A percentile compares a stretch with the other conserved stretches of the same genome.
Evolutionary conservation across 2,113 vertebrate genomes (phyloP).

Genomic region (Aldabrachelys gigantea): DNA sequence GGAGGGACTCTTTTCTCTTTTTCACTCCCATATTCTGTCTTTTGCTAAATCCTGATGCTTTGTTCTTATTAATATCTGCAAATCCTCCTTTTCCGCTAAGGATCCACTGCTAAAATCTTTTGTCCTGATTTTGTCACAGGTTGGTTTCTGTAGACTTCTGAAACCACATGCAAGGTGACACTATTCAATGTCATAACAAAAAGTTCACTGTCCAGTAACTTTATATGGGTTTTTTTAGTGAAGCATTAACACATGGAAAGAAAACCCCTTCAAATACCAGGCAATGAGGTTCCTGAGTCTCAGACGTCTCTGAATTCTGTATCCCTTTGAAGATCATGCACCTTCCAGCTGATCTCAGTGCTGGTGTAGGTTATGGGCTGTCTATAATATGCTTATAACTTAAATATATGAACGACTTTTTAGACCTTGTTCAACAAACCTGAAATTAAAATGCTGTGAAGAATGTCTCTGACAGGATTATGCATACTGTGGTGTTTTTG

Average conservation of each 20-base stretch:
- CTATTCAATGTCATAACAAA: background rate
- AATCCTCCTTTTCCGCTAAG: background rate
- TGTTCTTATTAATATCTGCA: fast-evolving
- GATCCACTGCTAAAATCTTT: background rate
- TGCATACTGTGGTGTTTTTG: background rate
- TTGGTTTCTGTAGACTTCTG: background rate
- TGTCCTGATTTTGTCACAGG: background rate
- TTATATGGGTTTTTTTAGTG: background rate
- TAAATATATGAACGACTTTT: background rate
- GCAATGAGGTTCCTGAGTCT: fast-evolving
- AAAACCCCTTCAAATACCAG: background rate
- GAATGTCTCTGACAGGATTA: background rate
- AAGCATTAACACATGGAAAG: background rate
- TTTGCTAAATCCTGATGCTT: background rate
- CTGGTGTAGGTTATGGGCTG: background rate
- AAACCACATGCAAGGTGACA: background rate
- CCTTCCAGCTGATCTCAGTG: background rate
- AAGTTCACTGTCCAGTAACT: background rate
- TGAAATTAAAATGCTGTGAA: background rate
- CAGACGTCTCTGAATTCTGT: fast-evolving
- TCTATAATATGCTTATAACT: background rate
- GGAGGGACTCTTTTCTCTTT: background rate
- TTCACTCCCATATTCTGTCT: background rate
- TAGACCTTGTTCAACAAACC: background rate
- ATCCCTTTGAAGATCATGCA: background rate